A percentile compares a stretch with the other conserved stretches of the same genome.
Evolutionary conservation across 2,888 invertebrate genomes (phyloP).

Genomic region (Mesoligia furuncula): DNA sequence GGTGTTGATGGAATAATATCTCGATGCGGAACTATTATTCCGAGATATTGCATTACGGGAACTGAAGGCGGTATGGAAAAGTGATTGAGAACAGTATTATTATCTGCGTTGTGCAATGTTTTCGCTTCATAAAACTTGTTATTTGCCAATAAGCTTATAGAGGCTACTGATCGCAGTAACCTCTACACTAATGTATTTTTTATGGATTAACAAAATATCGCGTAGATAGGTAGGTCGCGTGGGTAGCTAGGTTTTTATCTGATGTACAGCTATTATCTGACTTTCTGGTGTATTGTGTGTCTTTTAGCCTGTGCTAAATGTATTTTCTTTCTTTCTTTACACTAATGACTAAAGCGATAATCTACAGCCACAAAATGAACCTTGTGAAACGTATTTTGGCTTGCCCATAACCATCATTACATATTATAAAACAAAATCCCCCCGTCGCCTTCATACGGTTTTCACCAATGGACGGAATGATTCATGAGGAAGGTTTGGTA

Average conservation of each 20-base stretch:
- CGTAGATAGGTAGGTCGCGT: not conserved
- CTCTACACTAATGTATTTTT: too few species aligned
- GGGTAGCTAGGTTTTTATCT: too few species aligned
- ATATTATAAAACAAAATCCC: not conserved
- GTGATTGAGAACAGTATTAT: constrained; percentile 32
- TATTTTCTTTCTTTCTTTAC: too few species aligned
- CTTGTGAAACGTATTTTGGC: not conserved
- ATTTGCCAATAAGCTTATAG: constrained; percentile 21
- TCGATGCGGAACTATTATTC: constrained; percentile 36
- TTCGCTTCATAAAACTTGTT: constrained; percentile 26
- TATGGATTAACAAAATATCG: too few species aligned
- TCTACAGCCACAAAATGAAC: not conserved
- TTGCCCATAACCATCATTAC: not conserved
- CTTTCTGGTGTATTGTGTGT: too few species aligned
- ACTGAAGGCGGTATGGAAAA: constrained; percentile 10
- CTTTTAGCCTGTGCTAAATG: too few species aligned
- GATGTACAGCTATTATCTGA: too few species aligned
- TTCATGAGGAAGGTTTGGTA: not conserved
- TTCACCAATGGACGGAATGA: not conserved
- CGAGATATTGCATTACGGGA: constrained; percentile 36
- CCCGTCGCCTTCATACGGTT: not conserved
- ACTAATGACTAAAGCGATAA: not conserved
- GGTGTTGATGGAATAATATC: constrained; percentile 31
- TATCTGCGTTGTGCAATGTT: constrained; percentile 28
- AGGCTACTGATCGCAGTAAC: not conserved